phyloP scores from a whole-genome alignment of 2,113 vertebrate genomes.

The Rousettus leschenaultii region DNA sequence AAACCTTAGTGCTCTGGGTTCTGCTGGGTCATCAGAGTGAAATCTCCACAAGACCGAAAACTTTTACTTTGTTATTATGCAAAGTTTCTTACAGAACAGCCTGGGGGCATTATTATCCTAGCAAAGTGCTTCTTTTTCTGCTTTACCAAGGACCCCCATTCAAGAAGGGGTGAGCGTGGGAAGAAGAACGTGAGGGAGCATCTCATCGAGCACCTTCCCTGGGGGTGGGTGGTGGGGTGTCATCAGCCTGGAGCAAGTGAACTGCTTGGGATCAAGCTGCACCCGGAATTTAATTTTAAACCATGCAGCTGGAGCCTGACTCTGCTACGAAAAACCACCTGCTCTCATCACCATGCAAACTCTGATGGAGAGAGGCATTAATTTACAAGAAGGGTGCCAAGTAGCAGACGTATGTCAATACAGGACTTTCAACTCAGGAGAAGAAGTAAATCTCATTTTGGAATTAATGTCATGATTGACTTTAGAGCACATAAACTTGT shows the following conservation, averaged over 20 bases:
- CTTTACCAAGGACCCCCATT: background rate
- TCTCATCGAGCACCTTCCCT: background rate
- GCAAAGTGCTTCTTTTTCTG: background rate
- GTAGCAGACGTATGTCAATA: slow-evolving; percentile 11
- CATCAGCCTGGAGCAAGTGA: background rate
- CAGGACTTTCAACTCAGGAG: background rate
- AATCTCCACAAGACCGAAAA: background rate
- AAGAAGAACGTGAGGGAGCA: background rate
- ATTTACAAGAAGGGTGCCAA: slow-evolving; percentile 33
- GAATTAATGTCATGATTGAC: slow-evolving; percentile 54
- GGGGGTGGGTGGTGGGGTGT: accelerated
- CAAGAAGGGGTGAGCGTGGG: background rate
- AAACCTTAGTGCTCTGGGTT: background rate
- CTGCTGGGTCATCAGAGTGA: background rate
- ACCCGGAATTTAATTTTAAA: background rate
- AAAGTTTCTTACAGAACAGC: background rate
- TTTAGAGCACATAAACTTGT: slow-evolving; percentile 29
- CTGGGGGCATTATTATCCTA: background rate
- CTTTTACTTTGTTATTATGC: background rate
- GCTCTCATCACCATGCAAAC: slow-evolving; percentile 57
- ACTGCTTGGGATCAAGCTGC: background rate
- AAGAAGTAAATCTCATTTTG: slow-evolving; percentile 58
- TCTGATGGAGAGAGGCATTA: slow-evolving; percentile 49
- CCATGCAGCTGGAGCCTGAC: background rate
- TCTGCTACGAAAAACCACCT: slow-evolving; percentile 11